phyloP scores from a whole-genome alignment of 2,888 invertebrate species.

The Morpho helenor region DNA sequence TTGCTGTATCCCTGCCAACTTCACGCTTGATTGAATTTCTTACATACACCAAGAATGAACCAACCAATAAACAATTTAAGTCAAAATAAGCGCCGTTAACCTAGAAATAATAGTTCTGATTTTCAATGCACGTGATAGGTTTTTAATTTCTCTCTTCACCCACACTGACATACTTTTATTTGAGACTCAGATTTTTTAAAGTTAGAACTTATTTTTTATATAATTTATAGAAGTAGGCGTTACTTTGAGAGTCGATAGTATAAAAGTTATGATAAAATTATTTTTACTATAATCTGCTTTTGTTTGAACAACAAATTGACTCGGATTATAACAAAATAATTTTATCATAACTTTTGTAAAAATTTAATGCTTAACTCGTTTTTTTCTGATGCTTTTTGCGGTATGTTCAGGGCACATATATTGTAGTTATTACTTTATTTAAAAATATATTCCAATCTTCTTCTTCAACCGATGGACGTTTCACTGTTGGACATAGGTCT shows the following conservation, averaged over 20 bases:
- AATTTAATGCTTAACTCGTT: not conserved
- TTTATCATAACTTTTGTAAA: no score
- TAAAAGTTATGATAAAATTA: no score
- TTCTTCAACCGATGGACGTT: no score
- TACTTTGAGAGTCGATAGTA: no score
- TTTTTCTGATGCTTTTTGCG: not conserved
- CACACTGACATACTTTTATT: constrained; percentile 62
- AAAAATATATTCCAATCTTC: no score
- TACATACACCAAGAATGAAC: constrained; percentile 42
- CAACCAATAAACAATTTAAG: constrained; percentile 61
- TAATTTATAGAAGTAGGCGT: no score
- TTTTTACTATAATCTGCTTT: no score
- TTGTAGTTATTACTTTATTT: not conserved
- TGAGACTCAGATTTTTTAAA: constrained; percentile 26
- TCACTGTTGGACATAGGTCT: no score
- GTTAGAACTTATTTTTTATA: no score
- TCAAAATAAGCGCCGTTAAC: constrained; percentile 69
- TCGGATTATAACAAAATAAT: no score
- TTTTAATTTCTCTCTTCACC: constrained; percentile 53
- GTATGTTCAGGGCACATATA: not conserved
- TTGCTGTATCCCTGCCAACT: constrained; percentile 22
- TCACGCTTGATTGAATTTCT: constrained; percentile 37
- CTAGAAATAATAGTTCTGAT: constrained; percentile 53
- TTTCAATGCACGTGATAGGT: constrained; percentile 63
- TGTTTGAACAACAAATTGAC: no score